Evolutionary conservation across 2,113 vertebrate genomes (phyloP).

Genomic region (Prochilodus magdalenae): DNA sequence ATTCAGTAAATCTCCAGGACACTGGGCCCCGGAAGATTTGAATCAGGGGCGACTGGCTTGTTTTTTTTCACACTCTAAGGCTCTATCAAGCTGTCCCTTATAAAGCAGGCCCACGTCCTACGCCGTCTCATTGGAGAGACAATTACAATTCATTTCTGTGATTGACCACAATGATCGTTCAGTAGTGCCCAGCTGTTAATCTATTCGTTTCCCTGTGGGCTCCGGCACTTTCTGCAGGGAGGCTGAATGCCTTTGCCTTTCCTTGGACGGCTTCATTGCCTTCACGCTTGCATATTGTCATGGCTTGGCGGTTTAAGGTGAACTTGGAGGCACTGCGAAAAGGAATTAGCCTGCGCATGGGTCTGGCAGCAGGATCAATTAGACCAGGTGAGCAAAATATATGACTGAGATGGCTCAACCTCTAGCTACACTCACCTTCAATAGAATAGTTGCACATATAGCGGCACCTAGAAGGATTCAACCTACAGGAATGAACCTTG

Average conservation of each 20-base stretch:
- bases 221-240: slow-evolving; percentile 62
- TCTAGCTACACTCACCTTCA: no score
- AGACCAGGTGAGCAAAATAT: no score
- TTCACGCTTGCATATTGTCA: not conserved
- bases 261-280: slow-evolving; percentile 26
- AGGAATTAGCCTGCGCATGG: not conserved
- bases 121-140: slow-evolving; percentile 58
- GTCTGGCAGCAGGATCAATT: no score
- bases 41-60: slow-evolving; percentile 55
- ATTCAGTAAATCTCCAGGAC: slow-evolving; percentile 56
- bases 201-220: slow-evolving; percentile 57
- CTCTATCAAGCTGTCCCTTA: slow-evolving; percentile 53
- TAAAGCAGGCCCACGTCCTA: slow-evolving; percentile 58
- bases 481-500: no score
- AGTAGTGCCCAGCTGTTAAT: slow-evolving; percentile 65
- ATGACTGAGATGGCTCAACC: no score
- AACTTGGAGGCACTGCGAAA: slow-evolving; percentile 6
- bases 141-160: slow-evolving; percentile 57
- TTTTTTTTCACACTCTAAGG: slow-evolving; percentile 46
- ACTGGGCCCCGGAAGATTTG: slow-evolving; percentile 50
- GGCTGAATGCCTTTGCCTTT: slow-evolving; percentile 34
- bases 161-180: slow-evolving; percentile 71
- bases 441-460: no score
- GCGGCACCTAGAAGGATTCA: no score
- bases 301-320: slow-evolving; percentile 10